Percentiles rank a stretch among this genome's conserved stretches.
These are phyloP conservation scores for Linhomoeus sp. DNA, from an alignment of 2,888 invertebrate species.

Conservation along the genomic window DNA sequence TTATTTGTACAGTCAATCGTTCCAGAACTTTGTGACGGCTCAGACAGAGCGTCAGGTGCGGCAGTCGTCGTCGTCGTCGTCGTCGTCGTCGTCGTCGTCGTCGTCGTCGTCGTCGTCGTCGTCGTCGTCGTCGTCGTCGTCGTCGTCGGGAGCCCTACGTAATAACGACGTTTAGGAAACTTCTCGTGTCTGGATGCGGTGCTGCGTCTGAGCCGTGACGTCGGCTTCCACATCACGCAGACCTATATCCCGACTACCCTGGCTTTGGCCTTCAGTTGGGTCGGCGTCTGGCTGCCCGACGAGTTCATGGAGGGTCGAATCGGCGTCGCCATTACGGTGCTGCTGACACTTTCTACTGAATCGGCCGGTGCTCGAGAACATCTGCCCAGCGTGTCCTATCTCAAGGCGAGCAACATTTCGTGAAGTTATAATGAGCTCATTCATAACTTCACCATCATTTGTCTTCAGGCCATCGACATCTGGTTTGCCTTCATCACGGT, in stretches of 20 bases:
- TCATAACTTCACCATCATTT: too few relatives aligned
- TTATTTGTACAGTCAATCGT: conserved; percentile 20
- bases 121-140: too few relatives aligned
- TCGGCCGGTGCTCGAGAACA: conserved; percentile 25
- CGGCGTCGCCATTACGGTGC: conserved; percentile 25
- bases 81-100: too few relatives aligned
- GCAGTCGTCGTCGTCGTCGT: too few relatives aligned
- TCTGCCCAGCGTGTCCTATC: conserved; percentile 23
- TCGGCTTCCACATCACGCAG: conserved; percentile 24
- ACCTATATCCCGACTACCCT: conserved; percentile 25
- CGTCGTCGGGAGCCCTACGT: too few relatives aligned
- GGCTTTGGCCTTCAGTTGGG: conserved; percentile 27
- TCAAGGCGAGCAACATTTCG: conserved; percentile 19
- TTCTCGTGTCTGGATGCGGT: conserved; percentile 21
- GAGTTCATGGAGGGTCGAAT: conserved; percentile 27
- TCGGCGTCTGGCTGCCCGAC: conserved; percentile 27
- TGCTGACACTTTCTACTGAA: conserved; percentile 24
- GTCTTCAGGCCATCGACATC: conserved; percentile 24
- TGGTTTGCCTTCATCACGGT: conserved; percentile 27
- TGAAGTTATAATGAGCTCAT: neutral
- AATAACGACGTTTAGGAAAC: conserved; percentile 10
- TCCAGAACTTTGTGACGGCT: conserved; percentile 15
- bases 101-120: too few relatives aligned
- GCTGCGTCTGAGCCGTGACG: conserved; percentile 21
- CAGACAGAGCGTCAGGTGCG: conserved; percentile 11